phyloP scores from a whole-genome alignment of 2,113 vertebrate species.

The Vulpes lagopus region DNA sequence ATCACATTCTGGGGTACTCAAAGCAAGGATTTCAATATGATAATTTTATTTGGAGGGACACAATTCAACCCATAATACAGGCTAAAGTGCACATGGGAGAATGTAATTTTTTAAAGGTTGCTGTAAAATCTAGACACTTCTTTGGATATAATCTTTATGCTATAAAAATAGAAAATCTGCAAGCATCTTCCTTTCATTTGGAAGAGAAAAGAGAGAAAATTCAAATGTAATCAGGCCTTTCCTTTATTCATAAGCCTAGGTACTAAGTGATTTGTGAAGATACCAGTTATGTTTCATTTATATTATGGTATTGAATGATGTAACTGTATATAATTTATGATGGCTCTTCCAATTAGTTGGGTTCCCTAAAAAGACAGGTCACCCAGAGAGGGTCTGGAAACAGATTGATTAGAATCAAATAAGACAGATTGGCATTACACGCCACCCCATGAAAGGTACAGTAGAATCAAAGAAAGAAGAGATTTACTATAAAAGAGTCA shows the following conservation, averaged over 20 bases:
- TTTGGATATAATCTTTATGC: not conserved
- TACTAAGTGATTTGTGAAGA: conserved; percentile 50
- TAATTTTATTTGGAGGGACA: not conserved
- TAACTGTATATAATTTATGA: conserved; percentile 72
- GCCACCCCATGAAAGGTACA: conserved; percentile 52
- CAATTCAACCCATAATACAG: not conserved
- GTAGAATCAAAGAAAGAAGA: conserved; percentile 28
- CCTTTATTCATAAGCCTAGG: conserved; percentile 55
- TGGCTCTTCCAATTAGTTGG: conserved; percentile 72
- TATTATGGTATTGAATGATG: conserved; percentile 54
- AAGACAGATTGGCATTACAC: conserved; percentile 70
- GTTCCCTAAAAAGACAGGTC: conserved; percentile 77
- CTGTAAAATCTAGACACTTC: not conserved
- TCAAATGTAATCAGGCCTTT: conserved; percentile 30
- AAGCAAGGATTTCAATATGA: not conserved
- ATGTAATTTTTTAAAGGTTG: not conserved
- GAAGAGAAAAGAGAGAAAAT: conserved; percentile 2
- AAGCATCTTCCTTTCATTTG: conserved; percentile 44
- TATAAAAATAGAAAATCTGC: not conserved
- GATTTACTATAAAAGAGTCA: conserved; percentile 11
- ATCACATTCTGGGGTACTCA: not conserved
- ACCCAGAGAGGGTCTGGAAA: conserved; percentile 56
- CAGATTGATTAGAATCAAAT: conserved; percentile 76
- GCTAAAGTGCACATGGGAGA: not conserved
- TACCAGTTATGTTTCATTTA: conserved; percentile 64